Evolutionary conservation across 2,797 vertebrate genomes (phyloP).

Genomic region (Peromyscus attwateri): DNA sequence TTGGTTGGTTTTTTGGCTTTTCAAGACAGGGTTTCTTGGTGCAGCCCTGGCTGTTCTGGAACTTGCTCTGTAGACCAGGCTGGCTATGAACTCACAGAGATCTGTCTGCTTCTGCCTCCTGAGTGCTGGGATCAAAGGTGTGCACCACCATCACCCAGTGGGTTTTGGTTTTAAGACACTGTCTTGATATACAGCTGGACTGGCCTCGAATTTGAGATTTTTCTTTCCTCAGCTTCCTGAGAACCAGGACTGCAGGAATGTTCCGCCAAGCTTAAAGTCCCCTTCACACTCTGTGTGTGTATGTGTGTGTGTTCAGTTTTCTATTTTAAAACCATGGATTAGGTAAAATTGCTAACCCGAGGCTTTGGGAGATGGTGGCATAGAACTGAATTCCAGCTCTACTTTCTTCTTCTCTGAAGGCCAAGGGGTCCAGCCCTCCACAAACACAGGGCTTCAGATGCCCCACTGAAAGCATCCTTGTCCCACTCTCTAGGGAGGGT

Average conservation of each 20-base stretch:
- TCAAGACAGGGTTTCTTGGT: neutral
- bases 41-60: neutral
- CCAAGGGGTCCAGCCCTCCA: neutral
- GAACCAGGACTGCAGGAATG: neutral
- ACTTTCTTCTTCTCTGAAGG: neutral
- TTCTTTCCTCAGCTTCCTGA: neutral
- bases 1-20: neutral
- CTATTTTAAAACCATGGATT: neutral
- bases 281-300: neutral
- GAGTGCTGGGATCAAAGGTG: neutral
- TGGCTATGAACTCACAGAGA: neutral
- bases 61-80: neutral
- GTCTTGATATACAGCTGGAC: neutral
- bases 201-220: neutral
- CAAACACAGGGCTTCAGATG: neutral
- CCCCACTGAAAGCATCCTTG: neutral
- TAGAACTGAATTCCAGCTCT: neutral
- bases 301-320: neutral
- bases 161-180: neutral
- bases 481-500: neutral
- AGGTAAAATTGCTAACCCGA: slow-evolving; percentile 26
- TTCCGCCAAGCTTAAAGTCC: neutral
- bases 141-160: neutral
- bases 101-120: neutral
- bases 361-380: neutral